phyloP scores from a whole-genome alignment of 1,140 invertebrate species.

The Sarcophaga peregrina region DNA sequence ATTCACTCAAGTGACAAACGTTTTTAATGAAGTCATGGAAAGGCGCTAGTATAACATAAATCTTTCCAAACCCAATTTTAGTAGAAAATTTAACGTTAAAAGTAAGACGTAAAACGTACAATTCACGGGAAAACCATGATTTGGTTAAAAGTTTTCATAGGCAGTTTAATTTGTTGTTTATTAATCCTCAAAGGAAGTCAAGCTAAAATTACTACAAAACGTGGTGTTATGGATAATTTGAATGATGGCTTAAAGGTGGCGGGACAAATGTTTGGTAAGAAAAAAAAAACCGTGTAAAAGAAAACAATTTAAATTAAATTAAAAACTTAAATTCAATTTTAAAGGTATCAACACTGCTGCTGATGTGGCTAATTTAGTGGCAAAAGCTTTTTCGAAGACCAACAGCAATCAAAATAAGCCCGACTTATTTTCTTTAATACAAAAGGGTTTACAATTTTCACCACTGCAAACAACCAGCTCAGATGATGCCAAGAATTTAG shows the following conservation, averaged over 20 bases:
- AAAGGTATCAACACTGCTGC: slow-evolving; percentile 67
- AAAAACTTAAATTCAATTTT: slow-evolving; percentile 18
- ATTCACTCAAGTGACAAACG: slow-evolving; percentile 61
- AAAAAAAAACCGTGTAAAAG: neutral
- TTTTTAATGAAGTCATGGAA: slow-evolving; percentile 12
- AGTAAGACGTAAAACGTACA: neutral
- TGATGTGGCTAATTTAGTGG: slow-evolving; percentile 69
- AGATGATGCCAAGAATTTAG: neutral
- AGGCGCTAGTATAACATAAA: neutral
- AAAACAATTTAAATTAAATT: neutral
- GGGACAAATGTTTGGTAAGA: slow-evolving; percentile 71
- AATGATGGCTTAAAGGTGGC: slow-evolving; percentile 74
- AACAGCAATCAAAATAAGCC: slow-evolving; percentile 46
- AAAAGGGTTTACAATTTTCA: slow-evolving; percentile 49
- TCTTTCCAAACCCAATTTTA: neutral
- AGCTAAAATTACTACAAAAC: slow-evolving; percentile 29
- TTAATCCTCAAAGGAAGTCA: slow-evolving; percentile 7
- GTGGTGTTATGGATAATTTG: slow-evolving; percentile 58
- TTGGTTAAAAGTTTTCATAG: neutral
- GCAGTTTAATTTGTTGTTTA: neutral
- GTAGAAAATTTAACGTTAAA: slow-evolving; percentile 30
- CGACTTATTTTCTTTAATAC: slow-evolving; percentile 53
- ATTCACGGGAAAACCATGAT: neutral
- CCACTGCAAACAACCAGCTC: neutral
- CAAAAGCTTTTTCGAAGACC: slow-evolving; percentile 65